phyloP scores from a whole-genome alignment of 1,140 invertebrate species.

The Anthonomus grandis region DNA sequence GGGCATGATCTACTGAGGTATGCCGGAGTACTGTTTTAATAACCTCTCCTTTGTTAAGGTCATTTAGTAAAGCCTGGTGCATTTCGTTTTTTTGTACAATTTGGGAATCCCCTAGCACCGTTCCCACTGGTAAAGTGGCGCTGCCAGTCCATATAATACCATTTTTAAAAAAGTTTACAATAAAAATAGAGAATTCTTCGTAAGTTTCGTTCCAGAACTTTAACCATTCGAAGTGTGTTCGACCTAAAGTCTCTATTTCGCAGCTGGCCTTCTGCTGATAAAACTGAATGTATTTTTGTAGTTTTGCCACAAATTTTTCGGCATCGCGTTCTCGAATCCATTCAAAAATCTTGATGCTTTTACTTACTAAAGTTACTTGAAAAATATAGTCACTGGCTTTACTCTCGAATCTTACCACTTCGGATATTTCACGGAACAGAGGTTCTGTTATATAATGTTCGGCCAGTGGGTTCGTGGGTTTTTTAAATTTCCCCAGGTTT shows the following conservation, averaged over 20 bases:
- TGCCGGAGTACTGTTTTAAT: no score
- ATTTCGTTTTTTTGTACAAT: background rate
- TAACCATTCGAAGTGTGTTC: slow-evolving; percentile 16
- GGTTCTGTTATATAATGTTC: slow-evolving; percentile 23
- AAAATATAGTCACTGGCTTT: slow-evolving; percentile 16
- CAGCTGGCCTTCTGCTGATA: slow-evolving; percentile 20
- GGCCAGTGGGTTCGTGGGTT: slow-evolving; percentile 8
- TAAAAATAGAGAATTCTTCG: slow-evolving; percentile 21
- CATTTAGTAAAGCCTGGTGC: slow-evolving; percentile 1
- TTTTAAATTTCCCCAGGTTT: slow-evolving; percentile 8
- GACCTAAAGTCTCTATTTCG: slow-evolving; percentile 13
- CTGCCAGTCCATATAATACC: slow-evolving; percentile 12
- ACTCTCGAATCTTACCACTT: slow-evolving; percentile 9
- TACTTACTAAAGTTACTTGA: slow-evolving; percentile 15
- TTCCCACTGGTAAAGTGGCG: background rate
- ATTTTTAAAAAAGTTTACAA: slow-evolving; percentile 20
- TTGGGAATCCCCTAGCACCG: slow-evolving; percentile 10
- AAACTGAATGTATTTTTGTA: slow-evolving; percentile 24
- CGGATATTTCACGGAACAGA: slow-evolving; percentile 9
- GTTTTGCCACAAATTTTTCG: slow-evolving; percentile 10
- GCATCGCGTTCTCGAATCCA: slow-evolving; percentile 13
- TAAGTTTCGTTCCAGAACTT: slow-evolving; percentile 18
- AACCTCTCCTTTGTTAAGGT: slow-evolving; percentile 8
- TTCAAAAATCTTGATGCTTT: slow-evolving; percentile 23
- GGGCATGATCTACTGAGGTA: background rate